Base-by-base conservation (phyloP, 1,140 invertebrate species). In the Drosophila insularis region DNA sequence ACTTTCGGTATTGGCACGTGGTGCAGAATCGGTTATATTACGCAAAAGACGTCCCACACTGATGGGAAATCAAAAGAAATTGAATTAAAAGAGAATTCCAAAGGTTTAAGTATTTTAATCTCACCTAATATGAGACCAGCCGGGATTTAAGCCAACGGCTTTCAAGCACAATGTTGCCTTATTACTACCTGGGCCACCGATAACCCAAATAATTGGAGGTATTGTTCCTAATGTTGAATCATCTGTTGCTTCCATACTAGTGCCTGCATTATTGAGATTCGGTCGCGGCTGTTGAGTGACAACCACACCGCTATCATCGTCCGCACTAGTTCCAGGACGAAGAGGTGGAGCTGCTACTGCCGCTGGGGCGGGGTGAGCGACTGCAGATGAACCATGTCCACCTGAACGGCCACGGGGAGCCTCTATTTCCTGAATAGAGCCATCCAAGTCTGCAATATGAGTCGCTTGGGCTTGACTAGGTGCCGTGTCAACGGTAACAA, bases 111-210 rank as follows among this genome's bases (percentile, higher is more conserved):
- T 8, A 23, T 4, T 5, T 4, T 17, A 1, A 39, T 11, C 60
- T 62, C 80, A 94, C 94, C 94, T 94, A 21, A 97, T 93, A 80
- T 96, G 96, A 1, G 94, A 93, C 96, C 96, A 97, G 2, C 95
- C 95, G 0, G 94, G 93, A 74, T 95, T 93, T 32, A 95, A 93
- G 1, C 92, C 84, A 0, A 96, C 93, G 0, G 95, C 95, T 77
- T 95, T 94, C 31, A 94, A 92, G 86, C 96, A 97, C 13, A 97
- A 91, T 0, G 93, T 92, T 11, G 95, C 94, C 90, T 97, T 97
- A 71, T 94, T 94, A 78, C 96, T 96, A 31, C 96, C 96, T 0
- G 96, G 96, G 14, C 96, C 96, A 50, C 96, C 96, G 71, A 97
- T 95, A 0, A 97, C 95, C 96, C 96, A 97, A 58, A 97, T 94